phyloP scores from a whole-genome alignment of 2,888 invertebrate genomes.

The Acronicta psi region DNA sequence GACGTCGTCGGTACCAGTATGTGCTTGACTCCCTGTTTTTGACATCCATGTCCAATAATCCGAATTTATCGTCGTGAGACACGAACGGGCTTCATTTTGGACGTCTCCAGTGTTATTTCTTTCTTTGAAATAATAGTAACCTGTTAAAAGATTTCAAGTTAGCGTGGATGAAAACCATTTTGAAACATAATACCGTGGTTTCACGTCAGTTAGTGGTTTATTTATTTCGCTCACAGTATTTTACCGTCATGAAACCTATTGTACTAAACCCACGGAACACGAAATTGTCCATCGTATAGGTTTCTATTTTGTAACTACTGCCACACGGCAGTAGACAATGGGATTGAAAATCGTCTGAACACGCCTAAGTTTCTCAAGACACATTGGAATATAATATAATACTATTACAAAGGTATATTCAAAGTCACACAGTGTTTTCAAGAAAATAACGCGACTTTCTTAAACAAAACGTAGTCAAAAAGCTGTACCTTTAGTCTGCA shows the following conservation, averaged over 20 bases:
- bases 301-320: neutral
- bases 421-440: constrained; percentile 3
- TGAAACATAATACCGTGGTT: constrained; percentile 54
- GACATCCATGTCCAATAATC: constrained; percentile 55
- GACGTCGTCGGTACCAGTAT: constrained; percentile 51
- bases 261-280: constrained; percentile 10
- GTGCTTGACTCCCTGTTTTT: constrained; percentile 49
- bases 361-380: neutral
- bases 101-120: constrained; percentile 54
- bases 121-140: constrained; percentile 54
- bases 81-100: constrained; percentile 54
- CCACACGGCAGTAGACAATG: neutral
- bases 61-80: constrained; percentile 49
- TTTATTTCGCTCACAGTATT: constrained; percentile 32
- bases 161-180: constrained; percentile 60
- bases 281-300: neutral
- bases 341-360: neutral
- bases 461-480: constrained; percentile 4
- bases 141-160: constrained; percentile 59
- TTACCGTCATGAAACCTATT: constrained; percentile 31
- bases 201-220: constrained; percentile 18
- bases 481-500: constrained; percentile 21
- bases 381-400: neutral
- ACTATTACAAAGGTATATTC: neutral
- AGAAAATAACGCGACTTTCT: constrained; percentile 20